Conservation (phyloP, 2,113 vertebrate species). For the Dendropsophus ebraccatus region DNA sequence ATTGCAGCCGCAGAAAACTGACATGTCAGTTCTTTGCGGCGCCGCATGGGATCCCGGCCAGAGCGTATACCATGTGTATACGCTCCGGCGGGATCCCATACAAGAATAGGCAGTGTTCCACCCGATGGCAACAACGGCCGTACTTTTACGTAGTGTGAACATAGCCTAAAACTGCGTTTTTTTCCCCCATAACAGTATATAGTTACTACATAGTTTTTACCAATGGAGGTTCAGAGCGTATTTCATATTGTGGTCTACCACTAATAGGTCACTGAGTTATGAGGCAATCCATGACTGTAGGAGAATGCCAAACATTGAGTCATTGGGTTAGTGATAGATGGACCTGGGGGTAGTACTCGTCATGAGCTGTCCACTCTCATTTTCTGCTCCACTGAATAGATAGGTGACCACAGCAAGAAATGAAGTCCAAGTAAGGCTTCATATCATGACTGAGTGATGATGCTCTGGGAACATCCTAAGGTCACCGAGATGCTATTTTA, state of each 20-base stretch:
- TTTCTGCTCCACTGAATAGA: not conserved
- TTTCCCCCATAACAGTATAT: too few species aligned
- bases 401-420: not conserved
- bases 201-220: not conserved
- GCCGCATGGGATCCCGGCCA: too few species aligned
- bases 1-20: too few species aligned
- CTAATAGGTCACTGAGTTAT: not conserved
- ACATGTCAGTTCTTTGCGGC: too few species aligned
- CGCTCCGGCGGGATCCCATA: too few species aligned
- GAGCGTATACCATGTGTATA: too few species aligned
- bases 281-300: not conserved
- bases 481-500: slow-evolving; percentile 14
- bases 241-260: not conserved
- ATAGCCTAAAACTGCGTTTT: too few species aligned
- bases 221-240: not conserved
- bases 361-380: slow-evolving; percentile 2
- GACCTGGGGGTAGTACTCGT: slow-evolving; percentile 2
- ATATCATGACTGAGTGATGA: not conserved
- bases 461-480: not conserved
- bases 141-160: too few species aligned
- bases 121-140: too few species aligned
- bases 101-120: too few species aligned
- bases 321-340: slow-evolving; percentile 8
- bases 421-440: not conserved
- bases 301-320: not conserved